Base-by-base conservation (phyloP, 2,888 invertebrate genomes). In the Dendrolimus houi region DNA sequence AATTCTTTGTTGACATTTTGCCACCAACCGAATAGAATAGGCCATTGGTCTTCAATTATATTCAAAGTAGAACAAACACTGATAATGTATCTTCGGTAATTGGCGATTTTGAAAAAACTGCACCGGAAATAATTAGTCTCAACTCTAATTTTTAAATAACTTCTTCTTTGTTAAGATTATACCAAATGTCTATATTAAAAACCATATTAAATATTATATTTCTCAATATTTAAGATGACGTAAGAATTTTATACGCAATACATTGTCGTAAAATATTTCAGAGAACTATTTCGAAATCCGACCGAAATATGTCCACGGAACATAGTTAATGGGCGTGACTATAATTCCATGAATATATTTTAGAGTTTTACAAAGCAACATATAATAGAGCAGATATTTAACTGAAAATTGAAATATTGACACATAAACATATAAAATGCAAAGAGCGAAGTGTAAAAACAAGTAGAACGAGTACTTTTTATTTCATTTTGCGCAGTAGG, bases 281-380 rank as follows among this genome's bases (percentile, higher is more conserved):
- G 47, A 47, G 47, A 9, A 76, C 71, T 75, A 76, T 81, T 81
- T 79, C 75, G 72, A 75, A 75, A 71, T 68, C 68, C 74, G 80
- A 71, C 79, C 81, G 80, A 77, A 79, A 79, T 80, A 74, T 74
- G 77, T 81, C 79, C 68, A 72, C 70, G 63, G 64, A 69, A 69
- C 74, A 75, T 75, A 75, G 77, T 75, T 76, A 73, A 77, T 75
- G 71, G 71, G 66, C 71, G 75, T 70, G 72, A 75, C 73, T 68
- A 70, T 69, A 69, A 64, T 71, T 68, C 66, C 69, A 65, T 68
- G 70, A 73, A 66, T 66, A 68, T 69, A 65, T 67, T 64, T 66
- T 66, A 59, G 64, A 12, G 47, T 9, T 12, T 47, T 47, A 47
- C 47, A 9, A 47, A 47, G 61, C 60, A 59, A 64, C 64, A 64